A percentile compares a stretch with the other conserved stretches of the same genome.
phyloP scores from a whole-genome alignment of 2,113 vertebrate species.

The Lagenorhynchus albirostris region DNA sequence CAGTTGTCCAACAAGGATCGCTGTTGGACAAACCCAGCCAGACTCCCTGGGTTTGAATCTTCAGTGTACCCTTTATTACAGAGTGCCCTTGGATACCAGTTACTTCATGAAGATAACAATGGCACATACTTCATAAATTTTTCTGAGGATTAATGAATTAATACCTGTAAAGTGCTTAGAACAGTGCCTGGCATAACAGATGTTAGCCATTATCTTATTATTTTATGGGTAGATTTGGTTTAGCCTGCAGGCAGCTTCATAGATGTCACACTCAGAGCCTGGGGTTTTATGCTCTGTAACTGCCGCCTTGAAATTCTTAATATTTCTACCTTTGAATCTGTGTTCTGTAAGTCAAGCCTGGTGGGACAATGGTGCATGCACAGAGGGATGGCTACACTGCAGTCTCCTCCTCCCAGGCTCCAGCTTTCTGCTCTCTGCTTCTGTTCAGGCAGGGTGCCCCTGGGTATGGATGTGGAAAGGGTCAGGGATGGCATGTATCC shows the following conservation, averaged over 20 bases:
- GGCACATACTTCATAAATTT: not conserved
- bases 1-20: not conserved
- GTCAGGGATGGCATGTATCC: not conserved
- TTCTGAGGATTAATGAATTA: not conserved
- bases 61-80: not conserved
- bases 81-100: not conserved
- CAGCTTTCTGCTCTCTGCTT: not conserved
- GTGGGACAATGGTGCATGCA: not conserved
- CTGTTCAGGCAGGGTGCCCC: not conserved
- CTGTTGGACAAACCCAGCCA: not conserved
- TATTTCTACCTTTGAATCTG: not conserved
- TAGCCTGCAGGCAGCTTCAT: too few species aligned
- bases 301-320: too few species aligned
- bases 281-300: too few species aligned
- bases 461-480: not conserved
- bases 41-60: not conserved
- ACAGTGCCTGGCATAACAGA: too few species aligned
- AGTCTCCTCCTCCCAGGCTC: not conserved
- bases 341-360: not conserved
- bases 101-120: not conserved
- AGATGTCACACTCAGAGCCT: too few species aligned
- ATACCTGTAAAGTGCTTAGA: not conserved
- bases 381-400: not conserved
- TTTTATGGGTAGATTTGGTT: too few species aligned
- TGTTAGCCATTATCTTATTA: too few species aligned